These are phyloP conservation scores for Sinonovacula constricta DNA, from an alignment of 1,140 invertebrate genomes.

Conservation along the genomic window DNA sequence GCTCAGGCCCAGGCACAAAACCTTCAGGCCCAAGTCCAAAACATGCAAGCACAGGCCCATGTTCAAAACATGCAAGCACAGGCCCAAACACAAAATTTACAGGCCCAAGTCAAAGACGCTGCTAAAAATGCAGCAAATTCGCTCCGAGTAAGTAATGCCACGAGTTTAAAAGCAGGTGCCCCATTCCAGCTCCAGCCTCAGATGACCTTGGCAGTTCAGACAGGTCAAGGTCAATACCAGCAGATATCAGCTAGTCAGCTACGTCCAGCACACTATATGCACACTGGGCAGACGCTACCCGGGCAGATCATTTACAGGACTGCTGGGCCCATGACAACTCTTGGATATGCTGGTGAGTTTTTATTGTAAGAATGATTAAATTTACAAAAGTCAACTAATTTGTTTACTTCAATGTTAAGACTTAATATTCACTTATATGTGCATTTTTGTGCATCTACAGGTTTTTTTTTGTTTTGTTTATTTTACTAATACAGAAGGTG, in stretches of 20 bases:
- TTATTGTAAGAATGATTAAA: background rate
- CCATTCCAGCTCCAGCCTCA: background rate
- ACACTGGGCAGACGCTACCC: background rate
- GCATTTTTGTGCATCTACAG: no score
- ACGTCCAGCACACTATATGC: background rate
- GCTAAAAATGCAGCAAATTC: no score
- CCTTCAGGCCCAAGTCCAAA: no score
- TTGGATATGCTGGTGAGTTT: background rate
- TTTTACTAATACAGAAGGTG: no score
- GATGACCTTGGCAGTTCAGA: background rate
- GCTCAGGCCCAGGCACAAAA: no score
- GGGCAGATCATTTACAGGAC: background rate
- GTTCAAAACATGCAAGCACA: no score
- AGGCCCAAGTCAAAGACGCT: background rate
- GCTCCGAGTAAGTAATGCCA: background rate
- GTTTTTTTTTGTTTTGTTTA: no score
- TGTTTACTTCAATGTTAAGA: background rate
- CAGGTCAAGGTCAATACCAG: background rate
- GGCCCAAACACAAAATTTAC: no score
- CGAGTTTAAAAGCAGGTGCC: background rate
- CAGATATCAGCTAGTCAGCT: background rate
- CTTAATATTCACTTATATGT: no score
- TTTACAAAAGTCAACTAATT: background rate
- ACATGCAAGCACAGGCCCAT: no score
- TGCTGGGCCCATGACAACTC: background rate